Evolutionary conservation across 2,797 vertebrate genomes (phyloP).

Genomic region (Silurus lanzhouensis): DNA sequence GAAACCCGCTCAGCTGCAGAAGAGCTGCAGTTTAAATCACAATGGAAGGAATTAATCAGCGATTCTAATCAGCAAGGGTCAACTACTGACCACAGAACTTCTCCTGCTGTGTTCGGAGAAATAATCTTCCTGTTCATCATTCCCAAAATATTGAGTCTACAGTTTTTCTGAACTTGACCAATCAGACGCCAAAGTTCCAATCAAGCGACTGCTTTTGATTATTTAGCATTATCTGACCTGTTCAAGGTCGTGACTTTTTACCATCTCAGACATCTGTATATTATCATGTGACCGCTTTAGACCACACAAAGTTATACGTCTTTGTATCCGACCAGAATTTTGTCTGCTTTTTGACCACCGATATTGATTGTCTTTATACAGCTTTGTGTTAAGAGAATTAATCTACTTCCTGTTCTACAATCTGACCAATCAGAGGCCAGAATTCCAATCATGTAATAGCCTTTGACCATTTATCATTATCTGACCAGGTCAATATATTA

Average conservation of each 20-base stretch:
- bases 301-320: too few relatives aligned
- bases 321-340: too few relatives aligned
- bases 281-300: neutral
- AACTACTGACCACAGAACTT: neutral
- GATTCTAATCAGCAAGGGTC: neutral
- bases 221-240: too few relatives aligned
- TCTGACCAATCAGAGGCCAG: neutral
- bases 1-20: neutral
- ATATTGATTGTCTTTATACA: too few relatives aligned
- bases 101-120: slow-evolving; percentile 88
- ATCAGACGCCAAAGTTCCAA: neutral
- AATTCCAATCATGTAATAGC: neutral
- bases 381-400: too few relatives aligned
- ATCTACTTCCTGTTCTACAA: neutral
- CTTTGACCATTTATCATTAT: too few relatives aligned
- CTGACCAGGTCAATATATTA: too few relatives aligned
- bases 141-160: slow-evolving; percentile 85
- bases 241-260: too few relatives aligned
- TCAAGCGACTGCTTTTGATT: neutral
- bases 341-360: too few relatives aligned
- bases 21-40: neutral
- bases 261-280: too few relatives aligned
- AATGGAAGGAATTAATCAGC: neutral
- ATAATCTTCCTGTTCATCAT: slow-evolving; percentile 95
- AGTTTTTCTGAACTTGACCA: neutral